phyloP scores from a whole-genome alignment of 92 coral and sea anemone genomes.

The Parazoanthus swiftii region DNA sequence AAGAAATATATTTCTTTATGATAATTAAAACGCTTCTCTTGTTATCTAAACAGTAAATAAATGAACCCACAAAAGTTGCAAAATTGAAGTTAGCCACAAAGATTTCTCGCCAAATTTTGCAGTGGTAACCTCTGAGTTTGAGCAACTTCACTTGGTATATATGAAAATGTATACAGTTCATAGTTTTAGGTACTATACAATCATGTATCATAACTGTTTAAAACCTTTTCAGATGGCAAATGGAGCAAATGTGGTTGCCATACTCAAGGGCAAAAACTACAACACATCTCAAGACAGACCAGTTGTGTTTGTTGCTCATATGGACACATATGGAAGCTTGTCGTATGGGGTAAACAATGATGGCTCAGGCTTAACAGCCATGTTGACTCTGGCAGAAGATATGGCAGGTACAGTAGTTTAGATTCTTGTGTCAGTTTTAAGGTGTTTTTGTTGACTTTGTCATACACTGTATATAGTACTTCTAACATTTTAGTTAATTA shows the following conservation, averaged over 20 bases:
- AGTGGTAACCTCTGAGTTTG: too few relatives aligned
- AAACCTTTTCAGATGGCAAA: constrained; percentile 43
- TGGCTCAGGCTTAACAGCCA: constrained; percentile 66
- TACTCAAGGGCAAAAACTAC: constrained; percentile 50
- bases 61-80: too few relatives aligned
- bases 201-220: not conserved
- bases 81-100: too few relatives aligned
- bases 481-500: not conserved
- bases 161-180: too few relatives aligned
- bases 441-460: not conserved
- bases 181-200: too few relatives aligned
- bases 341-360: constrained; percentile 71
- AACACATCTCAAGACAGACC: constrained; percentile 57
- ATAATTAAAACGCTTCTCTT: too few relatives aligned
- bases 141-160: too few relatives aligned
- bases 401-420: constrained; percentile 49
- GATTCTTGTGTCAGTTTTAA: not conserved
- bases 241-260: constrained; percentile 68
- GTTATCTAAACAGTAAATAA: too few relatives aligned
- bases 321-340: constrained; percentile 57
- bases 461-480: too few relatives aligned
- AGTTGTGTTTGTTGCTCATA: constrained; percentile 62
- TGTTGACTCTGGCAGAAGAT: constrained; percentile 63
- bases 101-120: too few relatives aligned
- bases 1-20: too few relatives aligned